phyloP scores from a whole-genome alignment of 1,140 invertebrate species.

The Lethrus apterus region DNA sequence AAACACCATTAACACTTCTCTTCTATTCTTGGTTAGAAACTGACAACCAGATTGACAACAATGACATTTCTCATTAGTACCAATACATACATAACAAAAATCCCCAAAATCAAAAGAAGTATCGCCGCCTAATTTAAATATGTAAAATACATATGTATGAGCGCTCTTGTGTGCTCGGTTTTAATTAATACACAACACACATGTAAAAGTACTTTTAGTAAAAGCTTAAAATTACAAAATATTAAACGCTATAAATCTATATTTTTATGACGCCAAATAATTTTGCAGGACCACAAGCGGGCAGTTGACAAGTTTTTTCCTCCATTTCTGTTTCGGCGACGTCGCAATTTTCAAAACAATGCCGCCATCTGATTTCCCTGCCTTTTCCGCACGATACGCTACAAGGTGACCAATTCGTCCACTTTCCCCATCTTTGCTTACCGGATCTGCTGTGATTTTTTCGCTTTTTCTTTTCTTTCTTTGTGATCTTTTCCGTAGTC shows the following conservation, averaged over 20 bases:
- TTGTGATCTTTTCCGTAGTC: slow-evolving; percentile 1
- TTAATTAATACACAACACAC: too few relatives aligned
- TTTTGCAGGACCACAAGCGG: slow-evolving; percentile 39
- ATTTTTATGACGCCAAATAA: slow-evolving; percentile 26
- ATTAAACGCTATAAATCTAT: not conserved
- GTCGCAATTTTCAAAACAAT: slow-evolving; percentile 41
- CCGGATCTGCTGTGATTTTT: not conserved
- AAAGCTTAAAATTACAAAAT: slow-evolving; percentile 1
- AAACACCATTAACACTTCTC: too few relatives aligned
- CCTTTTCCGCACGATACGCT: slow-evolving; percentile 54
- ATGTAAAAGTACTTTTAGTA: too few relatives aligned
- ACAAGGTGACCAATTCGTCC: slow-evolving; percentile 52
- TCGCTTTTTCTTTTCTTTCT: slow-evolving; percentile 6
- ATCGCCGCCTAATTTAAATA: too few relatives aligned
- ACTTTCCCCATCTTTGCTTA: slow-evolving; percentile 44
- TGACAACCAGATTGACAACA: too few relatives aligned
- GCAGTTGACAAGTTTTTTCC: slow-evolving; percentile 43
- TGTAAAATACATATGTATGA: too few relatives aligned
- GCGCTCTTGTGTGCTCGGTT: too few relatives aligned
- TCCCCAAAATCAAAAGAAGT: too few relatives aligned
- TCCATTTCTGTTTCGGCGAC: slow-evolving; percentile 44
- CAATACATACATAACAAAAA: too few relatives aligned
- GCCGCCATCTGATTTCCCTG: slow-evolving; percentile 49
- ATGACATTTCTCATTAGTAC: too few relatives aligned
- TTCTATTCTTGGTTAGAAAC: too few relatives aligned